A percentile compares a stretch with the other conserved stretches of the same genome.
Evolutionary conservation across 2,113 vertebrate genomes (phyloP).

Genomic region (Orientallactaga bullata): DNA sequence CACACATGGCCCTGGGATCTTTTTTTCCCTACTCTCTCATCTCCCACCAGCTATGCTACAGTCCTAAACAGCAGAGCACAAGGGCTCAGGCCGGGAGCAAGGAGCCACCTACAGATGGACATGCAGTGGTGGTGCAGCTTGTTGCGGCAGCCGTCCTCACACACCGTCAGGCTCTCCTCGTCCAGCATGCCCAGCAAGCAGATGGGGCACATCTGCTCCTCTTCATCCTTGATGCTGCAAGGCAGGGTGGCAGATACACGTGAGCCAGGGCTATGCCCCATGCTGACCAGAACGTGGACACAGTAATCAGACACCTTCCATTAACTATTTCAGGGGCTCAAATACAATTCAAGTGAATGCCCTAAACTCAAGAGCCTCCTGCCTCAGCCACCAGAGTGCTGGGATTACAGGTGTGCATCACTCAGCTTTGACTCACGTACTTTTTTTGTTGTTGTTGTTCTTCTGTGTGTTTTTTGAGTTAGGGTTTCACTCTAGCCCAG

Average conservation of each 20-base stretch:
- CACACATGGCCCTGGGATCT: too few species aligned
- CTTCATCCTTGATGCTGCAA: conserved; percentile 93
- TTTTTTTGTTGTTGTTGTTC: too few species aligned
- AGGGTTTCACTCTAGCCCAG: too few species aligned
- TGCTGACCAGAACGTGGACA: neutral
- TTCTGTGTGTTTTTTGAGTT: too few species aligned
- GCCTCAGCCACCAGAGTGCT: neutral
- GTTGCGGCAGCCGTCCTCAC: conserved; percentile 95
- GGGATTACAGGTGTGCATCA: neutral
- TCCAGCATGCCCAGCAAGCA: conserved; percentile 95
- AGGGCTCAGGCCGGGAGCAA: neutral
- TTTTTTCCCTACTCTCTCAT: neutral
- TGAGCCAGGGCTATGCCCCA: neutral
- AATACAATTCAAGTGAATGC: neutral
- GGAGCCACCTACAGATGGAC: conserved; percentile 92
- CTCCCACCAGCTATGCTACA: neutral
- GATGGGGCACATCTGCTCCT: conserved; percentile 96
- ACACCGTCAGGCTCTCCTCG: conserved; percentile 93
- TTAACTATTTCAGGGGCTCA: neutral
- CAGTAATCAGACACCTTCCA: neutral
- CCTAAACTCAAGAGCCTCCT: neutral
- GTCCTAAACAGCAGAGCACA: neutral
- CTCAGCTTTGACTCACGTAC: too few species aligned
- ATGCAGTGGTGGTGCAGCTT: conserved; percentile 97
- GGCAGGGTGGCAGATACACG: neutral